A percentile compares a stretch with the other conserved stretches of the same genome.
These are phyloP conservation scores for Brachionichthys hirsutus DNA, from an alignment of 2,113 vertebrate genomes.

Conservation along the genomic window DNA sequence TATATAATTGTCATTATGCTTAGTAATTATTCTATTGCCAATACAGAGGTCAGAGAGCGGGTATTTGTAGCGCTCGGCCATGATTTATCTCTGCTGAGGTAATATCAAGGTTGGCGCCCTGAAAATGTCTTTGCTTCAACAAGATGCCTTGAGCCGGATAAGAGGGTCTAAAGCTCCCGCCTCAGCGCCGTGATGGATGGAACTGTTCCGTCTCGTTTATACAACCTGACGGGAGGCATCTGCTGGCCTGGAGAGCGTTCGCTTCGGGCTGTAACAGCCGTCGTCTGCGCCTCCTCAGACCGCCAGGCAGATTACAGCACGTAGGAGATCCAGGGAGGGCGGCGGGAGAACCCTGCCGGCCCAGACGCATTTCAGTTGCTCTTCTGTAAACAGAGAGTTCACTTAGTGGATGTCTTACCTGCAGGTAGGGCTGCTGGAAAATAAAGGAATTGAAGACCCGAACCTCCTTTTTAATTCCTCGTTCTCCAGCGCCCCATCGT, in stretches of 20 bases:
- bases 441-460: too few species aligned
- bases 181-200: constrained; percentile 73
- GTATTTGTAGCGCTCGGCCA: constrained; percentile 39
- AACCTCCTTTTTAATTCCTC: too few species aligned
- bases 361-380: constrained; percentile 5
- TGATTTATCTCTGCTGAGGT: constrained; percentile 68
- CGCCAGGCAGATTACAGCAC: constrained; percentile 37
- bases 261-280: constrained; percentile 35
- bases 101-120: constrained; percentile 59
- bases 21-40: too few species aligned
- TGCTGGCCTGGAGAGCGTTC: constrained; percentile 58
- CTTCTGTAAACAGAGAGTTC: neutral
- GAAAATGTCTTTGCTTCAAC: constrained; percentile 63
- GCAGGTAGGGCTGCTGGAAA: too few species aligned
- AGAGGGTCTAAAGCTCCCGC: constrained; percentile 49
- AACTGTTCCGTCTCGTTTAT: constrained; percentile 73
- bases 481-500: too few species aligned
- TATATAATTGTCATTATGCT: too few species aligned
- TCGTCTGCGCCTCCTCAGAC: constrained; percentile 35
- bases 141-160: constrained; percentile 61
- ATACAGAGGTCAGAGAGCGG: constrained; percentile 4
- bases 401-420: neutral
- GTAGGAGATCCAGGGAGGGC: constrained; percentile 5
- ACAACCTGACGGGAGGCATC: constrained; percentile 74
- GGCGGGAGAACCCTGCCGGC: constrained; percentile 7